Conservation (phyloP, 2,888 invertebrate species). For the Gymnocheta viridis region DNA sequence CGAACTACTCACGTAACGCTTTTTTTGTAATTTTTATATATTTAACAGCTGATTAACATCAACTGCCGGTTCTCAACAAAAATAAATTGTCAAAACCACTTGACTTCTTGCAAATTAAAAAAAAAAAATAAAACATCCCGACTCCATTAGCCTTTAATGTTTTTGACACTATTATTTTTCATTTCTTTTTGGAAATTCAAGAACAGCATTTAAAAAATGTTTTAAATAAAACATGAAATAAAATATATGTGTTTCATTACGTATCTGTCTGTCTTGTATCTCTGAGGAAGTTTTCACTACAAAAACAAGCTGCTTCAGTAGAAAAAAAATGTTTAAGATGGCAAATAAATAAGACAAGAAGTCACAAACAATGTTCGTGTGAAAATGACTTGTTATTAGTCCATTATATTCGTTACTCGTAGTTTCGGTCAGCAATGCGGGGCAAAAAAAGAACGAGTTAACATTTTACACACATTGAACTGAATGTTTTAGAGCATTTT, state of each 20-base stretch:
- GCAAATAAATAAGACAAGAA: neutral
- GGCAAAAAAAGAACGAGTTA: neutral
- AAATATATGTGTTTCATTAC: neutral
- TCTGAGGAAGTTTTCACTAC: neutral
- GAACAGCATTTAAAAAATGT: neutral
- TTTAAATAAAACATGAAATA: conserved; percentile 7
- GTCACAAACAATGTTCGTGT: conserved; percentile 29
- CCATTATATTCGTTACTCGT: no score
- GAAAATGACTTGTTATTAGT: conserved; percentile 45
- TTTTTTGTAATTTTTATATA: no score
- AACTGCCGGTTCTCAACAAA: no score
- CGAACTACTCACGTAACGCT: no score
- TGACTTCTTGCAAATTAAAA: neutral
- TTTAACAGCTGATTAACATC: no score
- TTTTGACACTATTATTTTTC: neutral
- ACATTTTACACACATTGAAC: conserved; percentile 4
- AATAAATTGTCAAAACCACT: neutral
- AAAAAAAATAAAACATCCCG: neutral
- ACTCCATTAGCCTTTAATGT: neutral
- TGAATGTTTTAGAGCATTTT: conserved; percentile 28
- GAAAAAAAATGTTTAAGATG: neutral
- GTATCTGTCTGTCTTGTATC: neutral
- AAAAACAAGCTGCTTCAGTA: neutral
- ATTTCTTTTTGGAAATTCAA: neutral
- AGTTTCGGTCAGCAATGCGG: conserved; percentile 39